phyloP scores from a whole-genome alignment of 92 coral and sea anemone genomes.

The Epizoanthus rinbou region DNA sequence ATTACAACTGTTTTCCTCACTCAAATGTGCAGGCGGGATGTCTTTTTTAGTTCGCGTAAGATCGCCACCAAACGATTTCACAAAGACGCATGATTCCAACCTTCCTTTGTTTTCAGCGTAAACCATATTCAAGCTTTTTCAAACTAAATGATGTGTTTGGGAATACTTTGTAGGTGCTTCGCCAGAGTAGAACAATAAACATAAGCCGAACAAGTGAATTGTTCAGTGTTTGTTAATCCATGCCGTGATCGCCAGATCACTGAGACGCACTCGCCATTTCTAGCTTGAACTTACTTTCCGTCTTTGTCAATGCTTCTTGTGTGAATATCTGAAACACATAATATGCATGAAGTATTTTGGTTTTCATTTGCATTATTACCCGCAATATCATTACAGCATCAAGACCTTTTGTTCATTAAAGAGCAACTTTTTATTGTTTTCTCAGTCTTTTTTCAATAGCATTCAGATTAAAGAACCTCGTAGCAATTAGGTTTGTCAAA shows the following conservation, averaged over 20 bases:
- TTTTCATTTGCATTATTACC: slow-evolving; percentile 22
- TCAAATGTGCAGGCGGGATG: neutral
- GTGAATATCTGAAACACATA: slow-evolving; percentile 2
- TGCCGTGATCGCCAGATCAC: neutral
- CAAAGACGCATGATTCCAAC: slow-evolving; percentile 30
- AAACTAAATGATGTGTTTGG: neutral
- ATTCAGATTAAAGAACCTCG: neutral
- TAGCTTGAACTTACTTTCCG: neutral
- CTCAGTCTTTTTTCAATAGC: slow-evolving; percentile 11
- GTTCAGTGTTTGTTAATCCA: neutral
- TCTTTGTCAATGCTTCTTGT: neutral
- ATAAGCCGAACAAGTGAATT: neutral
- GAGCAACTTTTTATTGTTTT: neutral
- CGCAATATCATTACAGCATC: neutral
- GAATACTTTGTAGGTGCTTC: neutral
- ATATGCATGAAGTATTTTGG: neutral
- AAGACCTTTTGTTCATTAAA: slow-evolving; percentile 4
- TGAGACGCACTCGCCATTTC: neutral
- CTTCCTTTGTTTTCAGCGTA: neutral
- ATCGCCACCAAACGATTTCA: neutral
- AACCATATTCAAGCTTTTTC: neutral
- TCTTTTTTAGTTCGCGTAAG: neutral
- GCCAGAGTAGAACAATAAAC: no score
- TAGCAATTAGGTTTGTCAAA: neutral
- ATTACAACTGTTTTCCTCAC: neutral